Base-by-base conservation (phyloP, 1,140 invertebrate genomes). In the Oryzaephilus surinamensis region DNA sequence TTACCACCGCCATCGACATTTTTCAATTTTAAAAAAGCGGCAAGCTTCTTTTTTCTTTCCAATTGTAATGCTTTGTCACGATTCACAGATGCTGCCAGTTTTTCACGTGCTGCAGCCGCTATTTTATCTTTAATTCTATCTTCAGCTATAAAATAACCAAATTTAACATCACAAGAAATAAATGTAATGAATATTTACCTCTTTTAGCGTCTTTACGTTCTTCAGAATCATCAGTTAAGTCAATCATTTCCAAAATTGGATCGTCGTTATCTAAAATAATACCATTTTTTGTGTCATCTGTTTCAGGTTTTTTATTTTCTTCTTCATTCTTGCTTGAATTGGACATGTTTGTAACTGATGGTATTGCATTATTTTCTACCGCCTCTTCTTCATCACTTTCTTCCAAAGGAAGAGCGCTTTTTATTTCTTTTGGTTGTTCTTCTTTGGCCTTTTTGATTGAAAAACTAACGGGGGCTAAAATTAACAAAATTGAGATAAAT, bases 381-480 rank as follows among this genome's bases (percentile, higher is more conserved):
- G 2, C 69, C 4, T 72, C 70, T 20, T 80, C 77, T 1, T 82
- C 79, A 40, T 81, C 81, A 10, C 75, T 79, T 50, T 85, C 82
- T 52, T 84, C 82, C n/a, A 71, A 39, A 0, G 77, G 79, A 12
- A 85, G 50, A 1, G 77, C 76, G 23, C 78, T 72, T 52, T 79
- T 82, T 18, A 81, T 72, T 17, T 72, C 70, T 4, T 81, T 65
- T 3, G 71, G 69, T 0, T 67, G 62, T 42, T 83, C 79, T 0
- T 73, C 72, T 60, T 86, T 85, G 0, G 76, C 72, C 45, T 84
- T 79, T 56, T 84, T 84, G 16, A 88, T 85, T 0, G 83, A 86
- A 56, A 87, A 88, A 35, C 79, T 80, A 4, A 86, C 81, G 0
- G 81, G 80, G 0, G 72, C 73, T 75, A 32, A 29, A 50, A 47